A percentile compares a stretch with the other conserved stretches of the same genome.
These are phyloP conservation scores for Scolopax mira DNA, from an alignment of 2,113 vertebrate genomes.

Conservation along the genomic window DNA sequence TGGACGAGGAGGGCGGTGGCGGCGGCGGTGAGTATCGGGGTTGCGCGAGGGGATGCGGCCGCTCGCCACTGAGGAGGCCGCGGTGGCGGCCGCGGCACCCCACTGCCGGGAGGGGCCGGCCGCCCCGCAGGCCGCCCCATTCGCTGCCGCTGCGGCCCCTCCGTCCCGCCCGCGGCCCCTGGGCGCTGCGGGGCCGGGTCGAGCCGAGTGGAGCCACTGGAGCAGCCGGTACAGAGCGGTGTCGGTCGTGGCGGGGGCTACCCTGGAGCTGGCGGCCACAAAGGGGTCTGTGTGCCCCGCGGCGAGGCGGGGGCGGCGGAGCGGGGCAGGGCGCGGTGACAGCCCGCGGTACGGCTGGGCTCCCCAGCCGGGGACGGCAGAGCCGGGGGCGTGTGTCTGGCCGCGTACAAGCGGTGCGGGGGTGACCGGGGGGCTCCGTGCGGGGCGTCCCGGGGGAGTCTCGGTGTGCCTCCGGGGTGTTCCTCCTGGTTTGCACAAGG, in stretches of 20 bases:
- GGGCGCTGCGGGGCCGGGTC: background rate
- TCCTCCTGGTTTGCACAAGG: constrained; percentile 27
- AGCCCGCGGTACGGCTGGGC: background rate
- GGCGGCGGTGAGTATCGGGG: constrained; percentile 13
- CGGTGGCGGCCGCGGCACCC: no score
- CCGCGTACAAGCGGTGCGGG: background rate
- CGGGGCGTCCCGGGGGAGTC: background rate
- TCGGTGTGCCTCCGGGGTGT: background rate
- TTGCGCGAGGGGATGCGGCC: background rate
- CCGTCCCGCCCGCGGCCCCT: background rate
- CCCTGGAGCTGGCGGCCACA: background rate
- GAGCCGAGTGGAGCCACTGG: background rate
- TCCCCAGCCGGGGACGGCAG: background rate
- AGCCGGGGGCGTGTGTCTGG: background rate
- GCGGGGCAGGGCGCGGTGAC: background rate
- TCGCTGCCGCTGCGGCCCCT: background rate
- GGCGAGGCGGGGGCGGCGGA: background rate
- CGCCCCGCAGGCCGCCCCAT: background rate
- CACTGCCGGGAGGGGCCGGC: background rate
- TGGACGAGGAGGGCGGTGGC: constrained; percentile 56
- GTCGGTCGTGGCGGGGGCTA: background rate
- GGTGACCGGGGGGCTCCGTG: background rate
- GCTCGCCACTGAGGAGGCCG: background rate
- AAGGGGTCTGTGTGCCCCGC: background rate
- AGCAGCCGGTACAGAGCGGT: background rate